Evolutionary conservation across 2,113 vertebrate species (phyloP).

Genomic region (Chlamydotis undulata): DNA sequence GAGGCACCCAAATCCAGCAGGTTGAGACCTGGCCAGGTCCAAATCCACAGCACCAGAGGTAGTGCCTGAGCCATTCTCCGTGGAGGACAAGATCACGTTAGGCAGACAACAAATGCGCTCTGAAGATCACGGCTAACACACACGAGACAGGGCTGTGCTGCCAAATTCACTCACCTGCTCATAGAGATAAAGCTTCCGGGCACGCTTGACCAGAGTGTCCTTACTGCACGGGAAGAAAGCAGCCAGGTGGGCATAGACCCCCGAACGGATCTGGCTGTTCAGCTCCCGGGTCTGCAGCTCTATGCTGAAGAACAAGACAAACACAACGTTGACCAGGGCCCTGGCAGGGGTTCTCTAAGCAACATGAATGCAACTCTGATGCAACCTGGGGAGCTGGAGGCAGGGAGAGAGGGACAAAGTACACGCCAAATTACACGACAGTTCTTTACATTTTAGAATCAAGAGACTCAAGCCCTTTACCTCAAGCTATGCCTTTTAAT

Average conservation of each 20-base stretch:
- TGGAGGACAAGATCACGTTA: neutral
- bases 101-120: neutral
- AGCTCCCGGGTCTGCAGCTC: constrained; percentile 87
- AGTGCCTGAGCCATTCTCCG: accelerated
- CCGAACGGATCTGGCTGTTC: constrained; percentile 83
- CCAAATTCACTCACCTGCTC: constrained; percentile 78
- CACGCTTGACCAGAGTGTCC: constrained; percentile 87
- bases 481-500: neutral
- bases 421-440: accelerated
- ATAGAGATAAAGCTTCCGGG: constrained; percentile 83
- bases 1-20: neutral
- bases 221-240: constrained; percentile 92
- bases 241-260: constrained; percentile 88
- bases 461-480: neutral
- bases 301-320: constrained; percentile 78
- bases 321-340: neutral
- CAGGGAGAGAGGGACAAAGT: neutral
- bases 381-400: neutral
- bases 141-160: neutral
- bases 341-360: neutral
- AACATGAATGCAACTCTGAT: neutral
- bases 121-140: neutral
- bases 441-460: neutral
- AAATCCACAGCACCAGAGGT: neutral
- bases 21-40: neutral